Evolutionary conservation across 2,113 vertebrate species (phyloP), one percentile per base, ranked within the genome.

Genomic region (Gobiocypris rarus): DNA sequence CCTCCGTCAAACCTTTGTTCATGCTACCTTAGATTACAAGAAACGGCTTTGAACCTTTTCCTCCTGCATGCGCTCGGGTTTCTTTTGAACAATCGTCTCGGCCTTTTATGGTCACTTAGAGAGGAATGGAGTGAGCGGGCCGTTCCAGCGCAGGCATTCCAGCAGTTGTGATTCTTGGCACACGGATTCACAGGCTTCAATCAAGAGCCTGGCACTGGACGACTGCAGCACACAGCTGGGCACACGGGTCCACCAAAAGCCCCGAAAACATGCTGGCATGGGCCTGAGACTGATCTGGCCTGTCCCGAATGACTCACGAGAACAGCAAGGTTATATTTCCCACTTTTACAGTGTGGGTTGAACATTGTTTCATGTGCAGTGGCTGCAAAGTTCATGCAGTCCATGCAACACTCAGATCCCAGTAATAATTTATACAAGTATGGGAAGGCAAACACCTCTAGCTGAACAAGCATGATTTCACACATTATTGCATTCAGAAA

Each of bases 31-130:
- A 28, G 73, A 65, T 56, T 17, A 83, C 58, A 17, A 19, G 54
- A 31, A 83, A 78, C 54, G 34, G 63, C 28, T 58, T 77, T 61
- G 59, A 70, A 77, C 52, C 38, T 52, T 75, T 85, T 26, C 81
- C 67, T 70, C 54, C 65, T 84, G 61, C 63, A 3, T 80, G 19
- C 69, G 34, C 69, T 73, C 38, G 45, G 58, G 45, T 70, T 84
- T 67, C 61, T 86, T 82, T 75, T 63, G 88, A 89, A 58, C 31
- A 9, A 76, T 67, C 82, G 71, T 82, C 71, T 86, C 61, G 10
- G 48, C 90, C 90, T 88, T 91, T 88, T 89, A 91, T 89, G 87
- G 89, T 89, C 86, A 88, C 82, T 87, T 69, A 24, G 74, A 78
- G 78, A 86, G 81, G 86, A 88, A 86, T 88, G 83, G 87, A 31